These are phyloP conservation scores for Vesta saturnalis DNA, from an alignment of 2,888 invertebrate species.

Conservation along the genomic window DNA sequence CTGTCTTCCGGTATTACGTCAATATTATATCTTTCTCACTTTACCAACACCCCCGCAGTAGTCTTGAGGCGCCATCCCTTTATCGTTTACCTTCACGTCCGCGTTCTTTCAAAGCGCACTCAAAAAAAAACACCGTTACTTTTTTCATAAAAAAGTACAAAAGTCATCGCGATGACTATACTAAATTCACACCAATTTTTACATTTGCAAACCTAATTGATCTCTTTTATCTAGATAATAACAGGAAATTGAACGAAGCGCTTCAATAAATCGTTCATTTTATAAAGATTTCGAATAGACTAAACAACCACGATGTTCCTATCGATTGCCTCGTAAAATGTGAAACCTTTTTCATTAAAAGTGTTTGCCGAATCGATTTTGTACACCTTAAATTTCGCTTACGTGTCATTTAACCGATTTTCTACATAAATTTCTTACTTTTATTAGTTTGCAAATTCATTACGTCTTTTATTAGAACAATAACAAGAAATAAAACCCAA, in stretches of 20 bases:
- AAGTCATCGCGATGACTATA: slow-evolving; percentile 1
- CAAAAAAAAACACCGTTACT: neutral
- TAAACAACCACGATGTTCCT: neutral
- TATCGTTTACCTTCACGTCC: slow-evolving; percentile 26
- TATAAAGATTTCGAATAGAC: slow-evolving; percentile 2
- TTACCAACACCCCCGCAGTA: slow-evolving; percentile 54
- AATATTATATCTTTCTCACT: slow-evolving; percentile 56
- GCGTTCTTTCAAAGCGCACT: neutral
- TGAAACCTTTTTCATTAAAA: slow-evolving; percentile 33
- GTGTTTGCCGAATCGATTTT: slow-evolving; percentile 36
- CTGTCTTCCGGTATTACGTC: slow-evolving; percentile 59
- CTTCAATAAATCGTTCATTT: slow-evolving; percentile 22
- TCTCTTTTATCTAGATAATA: slow-evolving; percentile 32
- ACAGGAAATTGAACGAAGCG: slow-evolving; percentile 35
- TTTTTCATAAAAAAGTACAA: neutral
- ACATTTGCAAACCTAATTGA: slow-evolving; percentile 25
- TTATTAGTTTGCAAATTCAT: slow-evolving; percentile 35
- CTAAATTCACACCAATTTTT: slow-evolving; percentile 9
- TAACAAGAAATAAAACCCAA: neutral
- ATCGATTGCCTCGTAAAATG: slow-evolving; percentile 33
- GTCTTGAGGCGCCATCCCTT: slow-evolving; percentile 40
- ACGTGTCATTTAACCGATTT: slow-evolving; percentile 35
- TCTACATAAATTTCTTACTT: slow-evolving; percentile 32
- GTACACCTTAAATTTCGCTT: slow-evolving; percentile 36
- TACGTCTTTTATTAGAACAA: slow-evolving; percentile 10